Conservation (phyloP, 2,113 vertebrate genomes). For the Chionis minor region DNA sequence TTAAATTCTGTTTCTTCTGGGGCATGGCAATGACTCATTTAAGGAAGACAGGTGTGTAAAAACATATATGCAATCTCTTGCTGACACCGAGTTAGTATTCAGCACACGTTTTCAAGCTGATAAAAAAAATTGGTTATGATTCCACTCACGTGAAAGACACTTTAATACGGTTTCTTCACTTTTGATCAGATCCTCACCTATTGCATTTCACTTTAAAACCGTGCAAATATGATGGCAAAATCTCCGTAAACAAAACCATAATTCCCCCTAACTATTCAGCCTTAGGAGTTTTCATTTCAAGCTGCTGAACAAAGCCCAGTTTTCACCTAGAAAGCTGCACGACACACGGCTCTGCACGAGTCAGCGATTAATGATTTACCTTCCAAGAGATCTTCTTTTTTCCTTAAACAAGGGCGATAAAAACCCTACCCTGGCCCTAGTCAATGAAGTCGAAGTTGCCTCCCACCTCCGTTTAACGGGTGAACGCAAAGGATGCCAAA, state of each 20-base stretch:
- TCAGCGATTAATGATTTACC: background rate
- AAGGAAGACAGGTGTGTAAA: background rate
- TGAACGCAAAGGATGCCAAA: fast-evolving
- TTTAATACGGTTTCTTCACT: background rate
- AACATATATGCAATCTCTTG: background rate
- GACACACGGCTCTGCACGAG: fast-evolving
- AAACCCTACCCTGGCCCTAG: fast-evolving
- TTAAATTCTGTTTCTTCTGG: background rate
- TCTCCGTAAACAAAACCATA: fast-evolving
- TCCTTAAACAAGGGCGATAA: background rate
- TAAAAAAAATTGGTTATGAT: background rate
- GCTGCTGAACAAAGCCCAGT: background rate
- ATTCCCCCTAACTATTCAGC: background rate
- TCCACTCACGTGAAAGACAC: background rate
- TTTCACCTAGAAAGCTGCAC: background rate
- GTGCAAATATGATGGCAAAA: background rate
- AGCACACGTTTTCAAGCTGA: background rate
- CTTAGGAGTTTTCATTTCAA: background rate
- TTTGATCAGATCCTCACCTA: background rate
- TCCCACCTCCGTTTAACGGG: fast-evolving
- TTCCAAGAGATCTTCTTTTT: background rate
- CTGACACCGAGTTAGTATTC: background rate
- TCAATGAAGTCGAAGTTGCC: background rate
- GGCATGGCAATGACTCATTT: background rate
- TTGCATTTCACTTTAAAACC: fast-evolving